These are phyloP conservation scores for Lucilia sericata DNA, from an alignment of 1,140 invertebrate species.

Conservation along the genomic window DNA sequence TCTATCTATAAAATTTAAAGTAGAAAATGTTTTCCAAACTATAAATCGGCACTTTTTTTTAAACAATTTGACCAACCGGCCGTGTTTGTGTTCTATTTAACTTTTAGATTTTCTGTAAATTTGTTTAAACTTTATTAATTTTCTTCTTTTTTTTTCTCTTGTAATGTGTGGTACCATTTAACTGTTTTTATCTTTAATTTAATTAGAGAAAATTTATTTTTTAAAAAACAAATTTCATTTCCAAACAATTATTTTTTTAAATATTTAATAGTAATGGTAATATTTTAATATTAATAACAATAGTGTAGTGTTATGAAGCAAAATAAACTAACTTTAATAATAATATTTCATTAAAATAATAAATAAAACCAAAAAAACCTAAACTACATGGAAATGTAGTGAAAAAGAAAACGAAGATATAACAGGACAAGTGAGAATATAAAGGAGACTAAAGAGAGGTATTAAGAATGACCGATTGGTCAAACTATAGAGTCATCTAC, in stretches of 20 bases:
- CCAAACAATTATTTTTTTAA: neutral
- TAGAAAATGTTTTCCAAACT: neutral
- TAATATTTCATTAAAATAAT: neutral
- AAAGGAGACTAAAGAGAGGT: too few species aligned
- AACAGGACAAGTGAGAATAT: neutral
- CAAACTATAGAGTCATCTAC: too few species aligned
- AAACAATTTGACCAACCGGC: too few species aligned
- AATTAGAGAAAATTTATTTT: neutral
- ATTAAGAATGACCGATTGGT: too few species aligned
- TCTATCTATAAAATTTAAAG: too few species aligned
- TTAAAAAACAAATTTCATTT: neutral
- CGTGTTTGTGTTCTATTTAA: neutral
- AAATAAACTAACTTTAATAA: too few species aligned
- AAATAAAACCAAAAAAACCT: neutral
- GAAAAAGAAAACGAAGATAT: neutral
- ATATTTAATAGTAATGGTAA: neutral
- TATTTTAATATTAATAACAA: neutral
- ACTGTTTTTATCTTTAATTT: neutral
- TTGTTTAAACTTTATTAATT: neutral
- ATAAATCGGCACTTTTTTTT: neutral
- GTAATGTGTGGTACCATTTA: too few species aligned
- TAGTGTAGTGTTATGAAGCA: too few species aligned
- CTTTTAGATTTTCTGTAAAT: neutral
- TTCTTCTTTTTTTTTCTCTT: neutral
- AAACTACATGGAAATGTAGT: neutral